Evolutionary conservation across 30 jellyfish, hydroid and myxozoan genomes (phyloP), one percentile per base, ranked within the genome.

Genomic region (Turritopsis rubra): DNA sequence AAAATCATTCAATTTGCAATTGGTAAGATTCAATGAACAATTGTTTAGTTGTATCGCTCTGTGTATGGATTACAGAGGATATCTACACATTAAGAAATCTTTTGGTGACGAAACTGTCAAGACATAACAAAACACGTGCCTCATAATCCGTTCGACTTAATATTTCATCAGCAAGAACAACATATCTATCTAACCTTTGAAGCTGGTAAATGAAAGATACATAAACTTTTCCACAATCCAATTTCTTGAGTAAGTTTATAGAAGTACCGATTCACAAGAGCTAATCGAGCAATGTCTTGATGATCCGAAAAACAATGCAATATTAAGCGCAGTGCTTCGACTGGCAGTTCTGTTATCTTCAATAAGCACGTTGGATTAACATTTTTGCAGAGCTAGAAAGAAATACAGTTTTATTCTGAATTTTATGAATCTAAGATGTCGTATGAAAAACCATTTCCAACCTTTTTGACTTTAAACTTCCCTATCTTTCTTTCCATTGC

Each of bases 271-370:
- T 87, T 87, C 53, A 87, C 89, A 18, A 72, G 53, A 5, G 90
- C 72, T 8, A 80, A 21, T 18, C 81, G 20, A 81, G 84, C 29
- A 8, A 87, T 66, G 82, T 87, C 95, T 30, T 73, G 65, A 71
- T 87, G 95, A 75, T 87, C 95, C 18, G 90, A 80, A 71, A 87
- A 81, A 54, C 95, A 87, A 31, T 81, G 53, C 21, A 87, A 28
- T 21, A 87, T 73, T 70, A 52, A 54, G 7, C 90, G 82, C 52
- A 81, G 52, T 26, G 87, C 83, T 18, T 87, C 95, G 3, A 80
- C 90, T 0, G 95, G 95, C 27, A 87, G 80, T 8, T 87, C 95
- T 21, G 87, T 82, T 20, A 80, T 19, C 29, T 0, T 24, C 0
- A 29, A 22, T 17, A 16, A 41, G 60, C 60, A 41, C 13, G 9